Conservation (phyloP, 2,888 invertebrate species). For the Drosophila neoperkinsi region DNA sequence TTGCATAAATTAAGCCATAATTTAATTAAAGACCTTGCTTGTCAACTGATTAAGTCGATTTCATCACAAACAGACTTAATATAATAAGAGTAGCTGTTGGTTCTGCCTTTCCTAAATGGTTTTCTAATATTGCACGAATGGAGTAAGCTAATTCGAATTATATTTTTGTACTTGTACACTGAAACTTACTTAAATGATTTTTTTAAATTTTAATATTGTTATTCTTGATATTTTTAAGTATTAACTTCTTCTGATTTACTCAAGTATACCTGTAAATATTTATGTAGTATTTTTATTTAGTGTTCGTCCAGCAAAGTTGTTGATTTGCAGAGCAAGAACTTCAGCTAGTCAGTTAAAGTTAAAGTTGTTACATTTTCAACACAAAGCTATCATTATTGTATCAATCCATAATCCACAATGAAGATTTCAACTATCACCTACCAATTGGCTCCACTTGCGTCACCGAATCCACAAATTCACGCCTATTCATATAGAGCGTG, state of each 20-base stretch:
- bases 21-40: conserved; percentile 58
- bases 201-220: neutral
- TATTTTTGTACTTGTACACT: neutral
- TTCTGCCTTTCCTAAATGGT: neutral
- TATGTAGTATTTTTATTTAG: neutral
- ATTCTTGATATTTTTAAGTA: neutral
- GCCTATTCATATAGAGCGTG: conserved; percentile 93
- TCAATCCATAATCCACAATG: neutral
- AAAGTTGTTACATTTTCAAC: too few relatives aligned
- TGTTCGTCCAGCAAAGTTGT: neutral
- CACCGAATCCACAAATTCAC: conserved; percentile 95
- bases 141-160: neutral
- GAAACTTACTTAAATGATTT: neutral
- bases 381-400: neutral
- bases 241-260: neutral
- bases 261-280: accelerated
- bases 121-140: neutral
- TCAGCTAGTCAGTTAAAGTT: neutral
- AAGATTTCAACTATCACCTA: conserved; percentile 85
- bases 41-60: conserved; percentile 12
- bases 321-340: neutral
- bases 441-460: conserved; percentile 94
- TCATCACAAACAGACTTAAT: neutral
- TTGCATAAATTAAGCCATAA: conserved; percentile 63
- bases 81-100: neutral